These are phyloP conservation scores for Parnassius smintheus DNA, from an alignment of 2,888 invertebrate genomes.

Conservation along the genomic window DNA sequence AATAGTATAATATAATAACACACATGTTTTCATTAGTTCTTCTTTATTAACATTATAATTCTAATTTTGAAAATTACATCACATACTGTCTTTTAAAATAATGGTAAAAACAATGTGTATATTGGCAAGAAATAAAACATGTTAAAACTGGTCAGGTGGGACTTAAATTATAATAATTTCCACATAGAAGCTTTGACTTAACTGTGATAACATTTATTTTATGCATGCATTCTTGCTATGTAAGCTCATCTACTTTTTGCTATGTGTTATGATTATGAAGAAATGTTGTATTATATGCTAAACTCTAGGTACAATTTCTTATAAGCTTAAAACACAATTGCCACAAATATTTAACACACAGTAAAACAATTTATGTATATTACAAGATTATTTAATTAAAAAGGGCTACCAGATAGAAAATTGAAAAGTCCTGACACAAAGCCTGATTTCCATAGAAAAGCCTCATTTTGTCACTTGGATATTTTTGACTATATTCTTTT, in stretches of 20 bases:
- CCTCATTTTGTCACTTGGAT: no score
- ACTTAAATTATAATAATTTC: constrained; percentile 42
- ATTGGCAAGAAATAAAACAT: constrained; percentile 53
- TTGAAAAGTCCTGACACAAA: no score
- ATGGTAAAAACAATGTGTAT: constrained; percentile 28
- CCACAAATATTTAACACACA: constrained; percentile 14
- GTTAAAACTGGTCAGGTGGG: constrained; percentile 53
- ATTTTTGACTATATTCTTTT: no score
- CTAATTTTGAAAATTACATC: constrained; percentile 27
- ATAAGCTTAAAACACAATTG: constrained; percentile 16
- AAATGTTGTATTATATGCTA: constrained; percentile 19
- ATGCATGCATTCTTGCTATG: constrained; percentile 11
- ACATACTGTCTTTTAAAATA: constrained; percentile 26
- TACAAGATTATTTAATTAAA: background rate
- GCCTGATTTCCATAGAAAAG: no score
- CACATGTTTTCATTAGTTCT: constrained; percentile 17
- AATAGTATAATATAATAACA: constrained; percentile 5
- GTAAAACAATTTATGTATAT: constrained; percentile 7
- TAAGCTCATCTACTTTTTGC: constrained; percentile 17
- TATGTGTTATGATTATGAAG: constrained; percentile 17
- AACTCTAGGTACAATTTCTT: constrained; percentile 14
- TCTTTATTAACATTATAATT: constrained; percentile 26
- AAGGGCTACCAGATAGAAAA: no score
- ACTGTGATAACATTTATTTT: constrained; percentile 11
- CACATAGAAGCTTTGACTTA: no score